Conservation (phyloP, 1,140 invertebrate genomes). For the Formica exsecta region DNA sequence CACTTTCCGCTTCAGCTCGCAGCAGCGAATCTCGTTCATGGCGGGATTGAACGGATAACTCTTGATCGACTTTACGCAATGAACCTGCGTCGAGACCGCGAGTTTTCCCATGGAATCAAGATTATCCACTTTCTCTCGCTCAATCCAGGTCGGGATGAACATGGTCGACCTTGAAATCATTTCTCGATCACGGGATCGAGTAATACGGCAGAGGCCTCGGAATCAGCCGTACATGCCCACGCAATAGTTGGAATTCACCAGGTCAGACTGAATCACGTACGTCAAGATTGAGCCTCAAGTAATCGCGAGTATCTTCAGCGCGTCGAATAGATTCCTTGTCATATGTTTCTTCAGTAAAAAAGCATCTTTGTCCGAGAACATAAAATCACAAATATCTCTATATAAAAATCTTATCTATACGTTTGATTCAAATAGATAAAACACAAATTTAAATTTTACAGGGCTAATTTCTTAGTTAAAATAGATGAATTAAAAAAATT, state of each 20-base stretch:
- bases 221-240: slow-evolving; percentile 92
- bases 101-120: slow-evolving; percentile 91
- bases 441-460: no score
- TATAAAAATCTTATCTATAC: neutral
- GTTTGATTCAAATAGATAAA: neutral
- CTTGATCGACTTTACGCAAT: slow-evolving; percentile 90
- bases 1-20: slow-evolving; percentile 87
- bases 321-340: slow-evolving; percentile 89
- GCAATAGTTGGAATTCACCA: slow-evolving; percentile 88
- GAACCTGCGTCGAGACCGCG: slow-evolving; percentile 92
- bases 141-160: slow-evolving; percentile 90
- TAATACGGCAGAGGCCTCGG: slow-evolving; percentile 90
- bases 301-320: slow-evolving; percentile 89
- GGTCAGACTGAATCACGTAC: slow-evolving; percentile 90
- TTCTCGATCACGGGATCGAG: slow-evolving; percentile 93
- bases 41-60: slow-evolving; percentile 93
- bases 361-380: neutral
- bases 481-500: neutral
- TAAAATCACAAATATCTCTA: neutral
- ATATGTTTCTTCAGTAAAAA: slow-evolving; percentile 92
- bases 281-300: slow-evolving; percentile 87
- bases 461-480: no score
- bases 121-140: slow-evolving; percentile 89
- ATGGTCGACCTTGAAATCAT: slow-evolving; percentile 88
- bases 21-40: slow-evolving; percentile 90